Evolutionary conservation across 2,888 invertebrate species (phyloP).

Genomic region (Pedicia rivosa): DNA sequence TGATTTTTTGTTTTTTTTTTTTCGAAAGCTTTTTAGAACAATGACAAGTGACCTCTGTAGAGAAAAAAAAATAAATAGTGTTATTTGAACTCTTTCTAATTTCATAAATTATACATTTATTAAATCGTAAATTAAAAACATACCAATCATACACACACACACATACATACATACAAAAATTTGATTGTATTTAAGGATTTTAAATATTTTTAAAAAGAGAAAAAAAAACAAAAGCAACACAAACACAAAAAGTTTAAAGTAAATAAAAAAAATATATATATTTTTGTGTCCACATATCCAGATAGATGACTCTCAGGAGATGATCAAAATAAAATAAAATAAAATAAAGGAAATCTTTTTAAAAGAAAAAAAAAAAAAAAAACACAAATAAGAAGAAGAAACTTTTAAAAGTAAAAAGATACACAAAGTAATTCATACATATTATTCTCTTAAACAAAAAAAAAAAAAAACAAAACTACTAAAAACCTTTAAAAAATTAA

Average conservation of each 20-base stretch:
- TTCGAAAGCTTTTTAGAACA: too few relatives aligned
- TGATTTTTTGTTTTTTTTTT: too few relatives aligned
- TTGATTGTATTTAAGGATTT: slow-evolving; percentile 2
- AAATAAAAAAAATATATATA: neutral
- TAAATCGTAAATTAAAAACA: too few relatives aligned
- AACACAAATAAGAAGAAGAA: slow-evolving; percentile 3
- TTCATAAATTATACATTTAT: too few relatives aligned
- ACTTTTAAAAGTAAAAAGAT: neutral
- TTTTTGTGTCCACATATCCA: slow-evolving; percentile 24
- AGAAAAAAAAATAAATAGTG: too few relatives aligned
- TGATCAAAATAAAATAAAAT: slow-evolving; percentile 11
- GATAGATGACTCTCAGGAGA: slow-evolving; percentile 18
- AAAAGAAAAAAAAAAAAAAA: slow-evolving; percentile 10
- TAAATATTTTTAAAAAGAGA: neutral
- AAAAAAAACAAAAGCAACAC: neutral
- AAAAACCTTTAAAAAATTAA: neutral
- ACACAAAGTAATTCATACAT: neutral
- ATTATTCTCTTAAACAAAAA: neutral
- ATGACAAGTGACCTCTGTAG: too few relatives aligned
- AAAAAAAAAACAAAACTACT: slow-evolving; percentile 1
- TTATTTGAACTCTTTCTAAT: too few relatives aligned
- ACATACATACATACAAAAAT: too few relatives aligned
- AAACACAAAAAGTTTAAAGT: too few relatives aligned
- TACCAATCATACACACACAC: too few relatives aligned
- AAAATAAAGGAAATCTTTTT: too few relatives aligned